Evolutionary conservation across 2,888 invertebrate species (phyloP).

Genomic region (Drosophila neotestacea): DNA sequence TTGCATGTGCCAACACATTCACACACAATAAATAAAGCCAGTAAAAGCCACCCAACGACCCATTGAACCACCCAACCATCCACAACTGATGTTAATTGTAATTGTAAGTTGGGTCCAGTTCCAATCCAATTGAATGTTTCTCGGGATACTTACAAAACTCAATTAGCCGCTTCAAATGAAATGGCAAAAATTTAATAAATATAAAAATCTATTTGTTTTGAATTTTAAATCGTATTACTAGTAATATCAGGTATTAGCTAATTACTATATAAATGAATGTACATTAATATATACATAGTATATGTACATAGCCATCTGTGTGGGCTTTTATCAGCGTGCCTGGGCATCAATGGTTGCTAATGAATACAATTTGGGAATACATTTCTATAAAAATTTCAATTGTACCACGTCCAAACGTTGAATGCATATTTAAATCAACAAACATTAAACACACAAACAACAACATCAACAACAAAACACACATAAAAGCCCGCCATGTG

Average conservation of each 20-base stretch:
- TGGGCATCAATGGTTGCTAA: slow-evolving; percentile 27
- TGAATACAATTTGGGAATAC: slow-evolving; percentile 28
- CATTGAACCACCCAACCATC: slow-evolving; percentile 1
- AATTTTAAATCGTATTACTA: slow-evolving; percentile 10
- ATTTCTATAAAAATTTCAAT: slow-evolving; percentile 33
- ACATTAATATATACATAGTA: neutral
- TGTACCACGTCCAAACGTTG: slow-evolving; percentile 12
- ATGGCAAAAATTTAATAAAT: slow-evolving; percentile 21
- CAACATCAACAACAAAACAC: slow-evolving; percentile 4
- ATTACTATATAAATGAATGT: slow-evolving; percentile 24
- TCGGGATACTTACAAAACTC: slow-evolving; percentile 17
- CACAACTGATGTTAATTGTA: slow-evolving; percentile 46
- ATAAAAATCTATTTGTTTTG: neutral
- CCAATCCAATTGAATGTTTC: slow-evolving; percentile 21
- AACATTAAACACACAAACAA: slow-evolving; percentile 23
- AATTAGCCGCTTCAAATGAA: slow-evolving; percentile 17
- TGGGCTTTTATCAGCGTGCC: slow-evolving; percentile 28
- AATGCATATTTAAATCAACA: slow-evolving; percentile 36
- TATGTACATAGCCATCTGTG: slow-evolving; percentile 8
- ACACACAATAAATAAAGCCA: slow-evolving; percentile 28
- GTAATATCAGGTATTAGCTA: slow-evolving; percentile 29
- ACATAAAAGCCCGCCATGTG: slow-evolving; percentile 39
- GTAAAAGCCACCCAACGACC: neutral
- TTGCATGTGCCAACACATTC: slow-evolving; percentile 8
- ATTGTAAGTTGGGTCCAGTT: slow-evolving; percentile 35